A percentile compares a stretch with the other conserved stretches of the same genome.
phyloP scores from a whole-genome alignment of 2,797 vertebrate species.

The Sebastes nivosus region DNA sequence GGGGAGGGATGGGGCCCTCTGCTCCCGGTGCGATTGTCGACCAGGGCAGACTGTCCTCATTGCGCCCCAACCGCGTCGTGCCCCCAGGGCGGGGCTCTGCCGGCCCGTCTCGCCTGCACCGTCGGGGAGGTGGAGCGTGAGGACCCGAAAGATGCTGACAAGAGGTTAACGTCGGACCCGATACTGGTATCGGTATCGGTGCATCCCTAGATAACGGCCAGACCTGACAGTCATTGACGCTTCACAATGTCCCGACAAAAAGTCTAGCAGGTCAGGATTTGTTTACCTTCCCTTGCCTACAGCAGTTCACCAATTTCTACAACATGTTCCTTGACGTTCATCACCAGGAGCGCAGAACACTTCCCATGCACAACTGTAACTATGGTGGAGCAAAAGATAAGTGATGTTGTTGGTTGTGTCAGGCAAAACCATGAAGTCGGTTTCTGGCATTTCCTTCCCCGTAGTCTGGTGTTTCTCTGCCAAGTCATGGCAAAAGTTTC shows the following conservation, averaged over 20 bases:
- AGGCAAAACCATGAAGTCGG: background rate
- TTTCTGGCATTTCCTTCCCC: background rate
- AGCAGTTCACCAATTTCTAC: background rate
- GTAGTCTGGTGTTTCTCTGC: background rate
- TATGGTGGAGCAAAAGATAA: background rate
- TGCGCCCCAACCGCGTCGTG: too few species aligned
- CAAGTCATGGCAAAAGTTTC: background rate
- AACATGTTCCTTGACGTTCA: background rate
- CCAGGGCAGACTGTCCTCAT: too few species aligned
- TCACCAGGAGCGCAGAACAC: background rate
- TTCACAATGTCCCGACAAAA: background rate
- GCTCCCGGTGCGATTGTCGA: too few species aligned
- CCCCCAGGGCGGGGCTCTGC: too few species aligned
- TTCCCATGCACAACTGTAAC: background rate
- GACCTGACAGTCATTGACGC: background rate
- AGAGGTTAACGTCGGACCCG: too few species aligned
- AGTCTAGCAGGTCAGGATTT: background rate
- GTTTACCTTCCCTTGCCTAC: background rate
- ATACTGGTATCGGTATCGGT: too few species aligned
- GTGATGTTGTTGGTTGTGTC: background rate
- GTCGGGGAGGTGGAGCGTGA: too few species aligned
- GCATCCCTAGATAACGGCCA: background rate
- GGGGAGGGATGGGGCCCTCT: too few species aligned
- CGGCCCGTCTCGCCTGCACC: too few species aligned
- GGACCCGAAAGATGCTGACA: too few species aligned